Evolutionary conservation across 23 tunicate species (phyloP), one percentile per base, ranked within the genome.

Genomic region (Phallusia fumigata): DNA sequence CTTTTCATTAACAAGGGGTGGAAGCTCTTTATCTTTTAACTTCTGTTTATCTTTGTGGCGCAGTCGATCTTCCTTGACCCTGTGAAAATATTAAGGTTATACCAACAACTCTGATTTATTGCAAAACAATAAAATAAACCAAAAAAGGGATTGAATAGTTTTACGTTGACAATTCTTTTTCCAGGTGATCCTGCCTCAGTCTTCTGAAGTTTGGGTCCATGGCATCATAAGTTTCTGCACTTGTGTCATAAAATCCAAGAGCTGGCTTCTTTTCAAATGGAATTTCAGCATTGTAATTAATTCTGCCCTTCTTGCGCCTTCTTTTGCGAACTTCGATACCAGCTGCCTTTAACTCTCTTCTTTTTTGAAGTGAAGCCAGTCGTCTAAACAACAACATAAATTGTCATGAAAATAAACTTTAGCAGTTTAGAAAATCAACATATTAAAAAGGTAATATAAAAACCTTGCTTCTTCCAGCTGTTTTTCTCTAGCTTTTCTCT

Each of bases 281-380:
- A 76, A 97, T 97, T 73, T 97, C 99, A 30, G 95, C 95, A 78
- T 97, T 97, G 65, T 97, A 97, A 82, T 97, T 91, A 49, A 97
- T 96, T 75, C 96, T 86, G 30, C 97, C 95, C 44, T 80, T 80
- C 50, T 80, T 88, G 22, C 88, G 80, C 0, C 97, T 76, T 44
- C 79, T 81, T 65, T 85, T 86, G 18, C 92, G 84, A 32, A 84
- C 65, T 47, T 82, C 82, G 53, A 97, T 97, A 15, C 99, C 99
- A 31, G 97, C 99, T 28, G 99, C 99, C 40, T 90, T 90, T 53
- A 97, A 74, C 80, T 97, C 99, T 76, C 99, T 73, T 0, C 99
- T 89, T 80, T 97, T 97, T 76, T 97, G 99, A 36, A 92, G 52
- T 30, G 93, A 86, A 10, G 99, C 99, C 76, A 97, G 40, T 28